Base-by-base conservation (phyloP, 2,113 vertebrate species). In the Poecilia latipinna region DNA sequence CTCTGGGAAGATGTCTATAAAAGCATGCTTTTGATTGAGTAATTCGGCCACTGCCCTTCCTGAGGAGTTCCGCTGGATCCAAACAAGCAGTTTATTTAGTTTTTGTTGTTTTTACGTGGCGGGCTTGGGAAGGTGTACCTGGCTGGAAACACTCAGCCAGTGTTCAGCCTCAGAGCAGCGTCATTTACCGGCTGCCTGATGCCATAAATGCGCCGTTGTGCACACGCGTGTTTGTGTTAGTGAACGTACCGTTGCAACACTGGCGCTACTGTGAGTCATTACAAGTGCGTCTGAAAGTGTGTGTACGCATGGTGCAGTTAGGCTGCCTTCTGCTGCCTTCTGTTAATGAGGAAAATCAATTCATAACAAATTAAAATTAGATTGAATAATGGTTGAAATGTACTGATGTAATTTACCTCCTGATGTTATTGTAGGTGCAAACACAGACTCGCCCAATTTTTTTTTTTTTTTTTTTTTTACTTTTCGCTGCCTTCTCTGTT, bases 81-180 rank as follows among this genome's bases (percentile, higher is more conserved):
- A 68, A 78, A 92, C 90, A 90, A 86, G 86, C 3, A 29, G 48
- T 29, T 84, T 35, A 86, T 90, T 90, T 90, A 90, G 79, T 66
- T 64, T 80, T 74, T 86, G 85, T 87, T 90, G 86, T 86, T 90
- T 86, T 82, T 88, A 72, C 83, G 74, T 12, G 12, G 70, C 64
- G 74, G 22, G 68, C 80, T 29, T 42, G 54, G 29, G 70, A 77
- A 60, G 78, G 57, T 72, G 73, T 91, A 92, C 90, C 93, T 90
- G 89, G 67, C 60, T 60, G 5, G 42, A 70, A 83, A 94, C 93
- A 94, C 88, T 87, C 88, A 78, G 83, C 65, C 81, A 88, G 87
- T 95, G 91, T 94, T 89, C 57, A 42, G 44, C 33, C 29, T 48
- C 70, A 60, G 68, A 82, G 84, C 72, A 12, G 51, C 37, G 75